phyloP scores from a whole-genome alignment of 2,888 invertebrate species.

The Dastarcus helophoroides region DNA sequence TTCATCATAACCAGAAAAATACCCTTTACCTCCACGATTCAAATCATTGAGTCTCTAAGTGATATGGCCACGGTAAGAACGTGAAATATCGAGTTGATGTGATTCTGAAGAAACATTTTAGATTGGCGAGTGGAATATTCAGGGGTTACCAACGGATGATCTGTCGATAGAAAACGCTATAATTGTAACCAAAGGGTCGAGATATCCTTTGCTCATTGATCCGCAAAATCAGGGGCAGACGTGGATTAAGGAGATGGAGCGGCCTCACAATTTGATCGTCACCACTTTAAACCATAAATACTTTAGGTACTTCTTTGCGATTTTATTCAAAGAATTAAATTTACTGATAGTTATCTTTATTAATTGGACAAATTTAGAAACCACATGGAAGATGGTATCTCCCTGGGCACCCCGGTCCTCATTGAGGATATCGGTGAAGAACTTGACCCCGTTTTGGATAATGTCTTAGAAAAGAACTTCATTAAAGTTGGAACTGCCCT shows the following conservation, averaged over 20 bases:
- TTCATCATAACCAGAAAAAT: constrained; percentile 58
- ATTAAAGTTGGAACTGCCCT: constrained; percentile 69
- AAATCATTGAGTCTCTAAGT: constrained; percentile 63
- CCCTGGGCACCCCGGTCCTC: constrained; percentile 67
- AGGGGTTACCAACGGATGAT: constrained; percentile 82
- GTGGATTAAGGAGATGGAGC: constrained; percentile 83
- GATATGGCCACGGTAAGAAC: constrained; percentile 61
- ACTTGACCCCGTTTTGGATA: constrained; percentile 75
- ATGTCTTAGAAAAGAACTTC: constrained; percentile 76
- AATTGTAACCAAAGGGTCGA: constrained; percentile 72
- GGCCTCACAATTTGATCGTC: constrained; percentile 52
- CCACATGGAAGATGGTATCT: constrained; percentile 77
- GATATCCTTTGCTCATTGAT: constrained; percentile 79
- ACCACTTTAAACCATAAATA: constrained; percentile 55
- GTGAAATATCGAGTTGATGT: too few species aligned
- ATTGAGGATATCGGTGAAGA: constrained; percentile 81
- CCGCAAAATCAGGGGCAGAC: constrained; percentile 86
- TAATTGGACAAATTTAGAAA: too few species aligned
- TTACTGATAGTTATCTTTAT: too few species aligned
- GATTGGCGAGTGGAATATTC: constrained; percentile 84
- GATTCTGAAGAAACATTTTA: too few species aligned
- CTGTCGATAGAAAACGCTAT: constrained; percentile 85
- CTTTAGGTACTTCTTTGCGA: constrained; percentile 40
- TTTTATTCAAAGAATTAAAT: too few species aligned
- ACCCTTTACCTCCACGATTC: constrained; percentile 66